Evolutionary conservation across 2,888 invertebrate genomes (phyloP).

Genomic region (Macaria liturata): DNA sequence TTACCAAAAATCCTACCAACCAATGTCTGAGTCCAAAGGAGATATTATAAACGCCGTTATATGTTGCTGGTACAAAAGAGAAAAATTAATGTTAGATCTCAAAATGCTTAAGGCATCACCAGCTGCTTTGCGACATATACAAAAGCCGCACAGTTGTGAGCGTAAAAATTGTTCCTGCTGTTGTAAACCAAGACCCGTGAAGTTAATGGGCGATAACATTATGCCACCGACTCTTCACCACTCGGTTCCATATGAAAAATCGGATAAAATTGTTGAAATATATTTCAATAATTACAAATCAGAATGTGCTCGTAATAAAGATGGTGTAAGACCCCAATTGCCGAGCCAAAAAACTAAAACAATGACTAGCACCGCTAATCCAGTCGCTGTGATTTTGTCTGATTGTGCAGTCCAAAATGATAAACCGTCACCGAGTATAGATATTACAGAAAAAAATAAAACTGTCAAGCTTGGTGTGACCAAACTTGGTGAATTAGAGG

Average conservation of each 20-base stretch:
- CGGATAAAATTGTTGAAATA: no score
- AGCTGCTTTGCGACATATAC: constrained; percentile 35
- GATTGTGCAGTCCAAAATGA: neutral
- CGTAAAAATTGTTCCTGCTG: constrained; percentile 33
- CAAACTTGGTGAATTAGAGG: constrained; percentile 20
- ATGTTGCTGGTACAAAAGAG: constrained; percentile 47
- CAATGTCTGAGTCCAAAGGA: neutral
- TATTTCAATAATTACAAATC: no score
- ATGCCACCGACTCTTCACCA: constrained; percentile 9
- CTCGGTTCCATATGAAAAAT: constrained; percentile 5
- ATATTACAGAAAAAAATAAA: constrained; percentile 17
- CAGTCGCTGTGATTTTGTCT: constrained; percentile 3
- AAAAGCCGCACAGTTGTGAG: constrained; percentile 28
- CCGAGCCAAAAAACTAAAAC: neutral
- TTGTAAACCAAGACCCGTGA: constrained; percentile 15
- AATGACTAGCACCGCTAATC: neutral
- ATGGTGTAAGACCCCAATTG: neutral
- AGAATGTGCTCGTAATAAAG: neutral
- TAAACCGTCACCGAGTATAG: constrained; percentile 1
- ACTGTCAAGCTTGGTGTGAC: constrained; percentile 18
- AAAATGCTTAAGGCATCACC: constrained; percentile 21
- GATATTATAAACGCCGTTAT: constrained; percentile 10
- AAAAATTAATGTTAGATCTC: constrained; percentile 34
- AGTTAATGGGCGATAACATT: neutral
- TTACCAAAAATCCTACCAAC: no score